Percentiles rank a stretch among this genome's conserved stretches.
These are phyloP conservation scores for Erpornis zantholeuca DNA, from an alignment of 2,113 vertebrate genomes.

Conservation along the genomic window DNA sequence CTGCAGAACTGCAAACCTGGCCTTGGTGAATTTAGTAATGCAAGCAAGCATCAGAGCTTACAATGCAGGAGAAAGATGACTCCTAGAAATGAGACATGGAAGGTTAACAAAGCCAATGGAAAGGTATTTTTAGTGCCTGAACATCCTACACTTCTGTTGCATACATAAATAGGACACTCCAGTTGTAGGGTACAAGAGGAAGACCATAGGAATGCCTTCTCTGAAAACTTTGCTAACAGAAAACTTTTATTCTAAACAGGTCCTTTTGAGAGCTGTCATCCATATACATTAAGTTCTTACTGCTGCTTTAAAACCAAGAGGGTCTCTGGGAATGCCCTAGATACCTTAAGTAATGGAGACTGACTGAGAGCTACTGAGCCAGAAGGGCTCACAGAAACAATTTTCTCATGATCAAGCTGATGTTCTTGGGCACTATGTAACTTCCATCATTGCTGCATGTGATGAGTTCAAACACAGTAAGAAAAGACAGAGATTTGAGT, in stretches of 20 bases:
- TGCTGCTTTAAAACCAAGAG: not conserved
- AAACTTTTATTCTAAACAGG: not conserved
- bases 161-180: not conserved
- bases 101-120: not conserved
- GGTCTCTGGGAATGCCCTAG: not conserved
- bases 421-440: not conserved
- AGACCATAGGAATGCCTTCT: not conserved
- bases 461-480: not conserved
- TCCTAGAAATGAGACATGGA: not conserved
- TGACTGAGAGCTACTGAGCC: not conserved
- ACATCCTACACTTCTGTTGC: not conserved
- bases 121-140: not conserved
- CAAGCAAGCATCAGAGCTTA: not conserved
- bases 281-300: not conserved
- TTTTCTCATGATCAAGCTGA: not conserved
- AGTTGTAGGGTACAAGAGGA: not conserved
- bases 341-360: not conserved
- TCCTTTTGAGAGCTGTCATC: not conserved
- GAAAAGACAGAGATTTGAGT: not conserved
- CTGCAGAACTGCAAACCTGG: not conserved
- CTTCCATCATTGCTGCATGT: not conserved
- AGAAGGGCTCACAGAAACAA: not conserved
- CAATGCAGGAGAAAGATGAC: not conserved
- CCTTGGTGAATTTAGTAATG: not conserved
- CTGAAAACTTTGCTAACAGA: not conserved